These are phyloP conservation scores for Loris lydekkerianus DNA, from an alignment of 2,797 vertebrate genomes.

Conservation along the genomic window DNA sequence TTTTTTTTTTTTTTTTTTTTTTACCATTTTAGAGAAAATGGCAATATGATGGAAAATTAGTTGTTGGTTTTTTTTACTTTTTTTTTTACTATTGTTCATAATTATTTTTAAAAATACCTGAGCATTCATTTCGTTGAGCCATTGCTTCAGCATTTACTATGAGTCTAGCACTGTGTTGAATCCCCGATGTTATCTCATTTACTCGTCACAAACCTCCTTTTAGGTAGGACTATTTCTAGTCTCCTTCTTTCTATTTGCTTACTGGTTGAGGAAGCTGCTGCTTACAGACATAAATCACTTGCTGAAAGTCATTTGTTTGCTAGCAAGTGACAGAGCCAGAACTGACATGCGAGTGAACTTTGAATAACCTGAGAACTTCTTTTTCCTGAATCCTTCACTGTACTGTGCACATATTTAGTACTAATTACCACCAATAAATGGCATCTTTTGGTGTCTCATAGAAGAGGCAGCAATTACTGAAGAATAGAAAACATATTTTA, in stretches of 20 bases:
- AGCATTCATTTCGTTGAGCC: too few relatives aligned
- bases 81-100: not conserved
- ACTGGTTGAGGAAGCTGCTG: not conserved
- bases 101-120: not conserved
- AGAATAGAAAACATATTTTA: not conserved
- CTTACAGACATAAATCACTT: conserved; percentile 1
- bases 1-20: too few relatives aligned
- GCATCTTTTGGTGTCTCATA: not conserved
- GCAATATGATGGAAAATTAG: not conserved
- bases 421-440: conserved; percentile 15
- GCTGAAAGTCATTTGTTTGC: conserved; percentile 6
- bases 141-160: not conserved
- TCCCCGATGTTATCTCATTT: not conserved
- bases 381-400: not conserved
- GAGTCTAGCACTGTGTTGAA: not conserved
- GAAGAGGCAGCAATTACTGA: not conserved
- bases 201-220: not conserved
- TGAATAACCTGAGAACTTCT: not conserved
- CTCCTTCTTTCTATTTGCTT: conserved; percentile 1
- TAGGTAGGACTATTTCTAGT: not conserved
- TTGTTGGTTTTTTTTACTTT: not conserved
- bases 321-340: not conserved
- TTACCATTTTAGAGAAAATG: not conserved
- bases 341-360: not conserved
- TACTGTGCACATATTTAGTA: not conserved